A percentile compares a stretch with the other conserved stretches of the same genome.
phyloP scores from a whole-genome alignment of 2,888 invertebrate genomes.

The Mylabris sibirica region DNA sequence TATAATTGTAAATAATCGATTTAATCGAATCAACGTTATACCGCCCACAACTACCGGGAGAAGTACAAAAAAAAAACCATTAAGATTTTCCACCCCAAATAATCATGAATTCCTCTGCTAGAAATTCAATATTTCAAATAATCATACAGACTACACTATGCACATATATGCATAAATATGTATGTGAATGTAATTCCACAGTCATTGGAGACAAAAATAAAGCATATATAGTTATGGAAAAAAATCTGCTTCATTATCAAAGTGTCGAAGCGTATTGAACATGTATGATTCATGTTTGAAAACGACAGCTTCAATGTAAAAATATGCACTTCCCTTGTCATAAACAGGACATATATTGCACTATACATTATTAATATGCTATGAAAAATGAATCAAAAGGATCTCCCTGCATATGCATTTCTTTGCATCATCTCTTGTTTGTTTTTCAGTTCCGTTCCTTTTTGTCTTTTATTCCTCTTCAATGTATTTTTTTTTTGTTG shows the following conservation, averaged over 20 bases:
- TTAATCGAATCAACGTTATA: not conserved
- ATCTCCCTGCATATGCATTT: constrained; percentile 36
- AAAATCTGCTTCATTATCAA: constrained; percentile 59
- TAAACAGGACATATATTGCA: constrained; percentile 61
- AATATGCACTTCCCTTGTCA: constrained; percentile 62
- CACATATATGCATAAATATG: constrained; percentile 47
- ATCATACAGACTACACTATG: constrained; percentile 48
- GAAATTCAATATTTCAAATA: constrained; percentile 40
- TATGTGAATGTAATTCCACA: constrained; percentile 53
- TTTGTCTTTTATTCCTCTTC: not conserved
- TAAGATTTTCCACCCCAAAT: not conserved
- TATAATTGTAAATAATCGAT: not conserved
- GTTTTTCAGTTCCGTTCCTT: constrained; percentile 20
- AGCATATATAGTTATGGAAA: constrained; percentile 48
- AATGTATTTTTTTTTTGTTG: not conserved
- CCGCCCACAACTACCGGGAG: not conserved
- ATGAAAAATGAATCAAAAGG: constrained; percentile 61
- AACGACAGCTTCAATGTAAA: constrained; percentile 61
- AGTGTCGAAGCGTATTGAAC: constrained; percentile 62
- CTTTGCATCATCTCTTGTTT: constrained; percentile 34
- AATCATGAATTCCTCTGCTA: not conserved
- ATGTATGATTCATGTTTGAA: constrained; percentile 61
- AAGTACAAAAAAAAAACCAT: not conserved
- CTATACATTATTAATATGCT: constrained; percentile 60
- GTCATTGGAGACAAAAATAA: constrained; percentile 56